Evolutionary conservation across 2,797 vertebrate species (phyloP), one percentile per base, ranked within the genome.

Genomic region (Eptatretus atami): DNA sequence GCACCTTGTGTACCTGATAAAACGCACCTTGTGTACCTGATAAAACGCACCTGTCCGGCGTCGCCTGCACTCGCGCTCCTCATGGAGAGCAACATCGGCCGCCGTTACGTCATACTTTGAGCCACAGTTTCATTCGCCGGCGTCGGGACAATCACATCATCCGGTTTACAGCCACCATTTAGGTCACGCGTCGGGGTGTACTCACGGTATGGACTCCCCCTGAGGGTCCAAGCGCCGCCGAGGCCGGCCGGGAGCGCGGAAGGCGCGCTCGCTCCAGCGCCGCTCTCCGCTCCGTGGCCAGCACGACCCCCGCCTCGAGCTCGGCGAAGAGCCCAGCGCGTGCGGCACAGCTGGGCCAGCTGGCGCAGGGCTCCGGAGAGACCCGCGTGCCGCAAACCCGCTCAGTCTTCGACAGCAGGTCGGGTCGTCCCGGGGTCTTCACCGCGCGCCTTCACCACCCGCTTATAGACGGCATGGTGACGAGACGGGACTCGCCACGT

Each of bases 301-400:
- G 25, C 10, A n/a, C 12, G n/a, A 25, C 57, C 12, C n/a, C 57
- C 57, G 57, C 57, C 12, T 61, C 57, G n/a, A 61, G 9, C 11
- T 61, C 57, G 57, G 57, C 57, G 57, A 61, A 61, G n/a, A 61
- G n/a, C 57, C 57, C n/a, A 61, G 57, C n/a, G 57, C 57, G 57
- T 61, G 9, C 57, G 57, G 25, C n/a, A n/a, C n/a, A 61, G 57
- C n/a, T 25, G 9, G 12, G 57, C 57, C 57, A 61, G 57, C 57
- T 61, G 57, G 12, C 57, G 57, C 57, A 61, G 57, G 2, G 57
- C 25, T n/a, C 25, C 57, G n/a, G 15, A n/a, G 9, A 61, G 57
- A 25, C n/a, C 57, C 57, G 10, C n/a, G 57, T 25, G n/a, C n/a
- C 8, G 57, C n/a, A 25, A 25, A 10, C 9, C 25, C n/a, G 25